Conservation (phyloP, 2,797 vertebrate genomes). For the Leptoclinus maculatus region DNA sequence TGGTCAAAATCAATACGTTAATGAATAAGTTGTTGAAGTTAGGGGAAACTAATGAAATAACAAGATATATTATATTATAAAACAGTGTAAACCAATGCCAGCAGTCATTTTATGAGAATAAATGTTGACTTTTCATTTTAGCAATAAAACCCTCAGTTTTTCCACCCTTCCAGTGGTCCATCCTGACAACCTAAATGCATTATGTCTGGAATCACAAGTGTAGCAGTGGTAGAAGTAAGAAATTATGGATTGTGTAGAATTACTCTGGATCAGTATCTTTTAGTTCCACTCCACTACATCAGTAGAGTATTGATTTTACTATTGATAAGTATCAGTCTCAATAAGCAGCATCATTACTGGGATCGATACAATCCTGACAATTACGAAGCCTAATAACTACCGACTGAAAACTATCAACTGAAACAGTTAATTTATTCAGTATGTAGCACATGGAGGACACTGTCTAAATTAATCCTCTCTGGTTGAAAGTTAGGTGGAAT, state of each 20-base stretch:
- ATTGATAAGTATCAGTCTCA: conserved; percentile 31
- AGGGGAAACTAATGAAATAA: not conserved
- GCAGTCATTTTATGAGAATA: conserved; percentile 4
- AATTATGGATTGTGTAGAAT: conserved; percentile 3
- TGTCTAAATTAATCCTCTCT: not conserved
- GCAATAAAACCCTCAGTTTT: not conserved
- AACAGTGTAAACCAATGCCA: not conserved
- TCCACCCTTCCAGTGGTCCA: not conserved
- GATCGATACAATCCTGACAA: not conserved
- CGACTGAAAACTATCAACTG: not conserved
- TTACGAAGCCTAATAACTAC: not conserved
- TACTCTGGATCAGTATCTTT: conserved; percentile 15
- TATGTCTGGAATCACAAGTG: conserved; percentile 8
- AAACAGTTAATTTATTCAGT: not conserved
- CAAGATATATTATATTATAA: not conserved
- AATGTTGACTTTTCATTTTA: conserved; percentile 14
- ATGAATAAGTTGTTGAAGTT: not conserved
- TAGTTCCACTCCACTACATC: conserved; percentile 15
- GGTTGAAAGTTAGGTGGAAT: not conserved
- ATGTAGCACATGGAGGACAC: not conserved
- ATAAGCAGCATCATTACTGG: conserved; percentile 13
- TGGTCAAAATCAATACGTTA: not conserved
- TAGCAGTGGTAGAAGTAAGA: not conserved
- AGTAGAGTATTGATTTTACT: conserved; percentile 34
- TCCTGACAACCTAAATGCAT: not conserved